Conservation (phyloP, 2,797 vertebrate species). For the Paedocypris micromegethes region DNA sequence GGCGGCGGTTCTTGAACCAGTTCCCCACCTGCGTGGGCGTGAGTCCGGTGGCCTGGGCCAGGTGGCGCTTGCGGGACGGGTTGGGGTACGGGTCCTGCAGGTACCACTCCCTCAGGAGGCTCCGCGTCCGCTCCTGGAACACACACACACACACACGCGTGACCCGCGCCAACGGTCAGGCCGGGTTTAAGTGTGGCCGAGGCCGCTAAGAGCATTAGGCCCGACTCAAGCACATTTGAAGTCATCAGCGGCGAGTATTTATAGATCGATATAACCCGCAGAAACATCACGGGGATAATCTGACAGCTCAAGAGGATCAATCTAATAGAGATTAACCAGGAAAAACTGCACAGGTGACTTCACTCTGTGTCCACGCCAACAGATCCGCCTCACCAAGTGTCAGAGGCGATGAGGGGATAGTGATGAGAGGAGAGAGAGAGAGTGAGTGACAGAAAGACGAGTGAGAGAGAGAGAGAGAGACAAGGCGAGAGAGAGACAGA, state of each 20-base stretch:
- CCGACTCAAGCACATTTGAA: slow-evolving; percentile 42
- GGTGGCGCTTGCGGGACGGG: slow-evolving; percentile 73
- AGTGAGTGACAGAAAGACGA: no score
- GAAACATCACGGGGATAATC: slow-evolving; percentile 52
- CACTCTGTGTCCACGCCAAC: slow-evolving; percentile 42
- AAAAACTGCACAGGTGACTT: slow-evolving; percentile 14
- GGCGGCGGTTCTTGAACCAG: slow-evolving; percentile 80
- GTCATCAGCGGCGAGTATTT: slow-evolving; percentile 51
- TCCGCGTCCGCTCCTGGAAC: slow-evolving; percentile 73
- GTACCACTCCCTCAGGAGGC: slow-evolving; percentile 76
- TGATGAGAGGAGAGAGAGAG: no score
- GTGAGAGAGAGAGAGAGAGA: no score
- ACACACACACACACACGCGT: background rate
- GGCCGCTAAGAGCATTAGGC: slow-evolving; percentile 10
- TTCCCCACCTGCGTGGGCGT: slow-evolving; percentile 78
- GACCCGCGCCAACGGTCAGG: no score
- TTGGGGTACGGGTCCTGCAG: slow-evolving; percentile 78
- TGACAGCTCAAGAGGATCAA: slow-evolving; percentile 27
- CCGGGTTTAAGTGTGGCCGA: background rate
- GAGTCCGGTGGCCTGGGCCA: slow-evolving; percentile 77
- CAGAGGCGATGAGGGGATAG: no score
- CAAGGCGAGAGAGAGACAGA: no score
- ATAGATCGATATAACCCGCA: slow-evolving; percentile 42
- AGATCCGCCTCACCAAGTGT: no score
- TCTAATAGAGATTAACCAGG: background rate